These are phyloP conservation scores for Campylorhamphus procurvoides DNA, from an alignment of 2,113 vertebrate genomes.

Conservation along the genomic window DNA sequence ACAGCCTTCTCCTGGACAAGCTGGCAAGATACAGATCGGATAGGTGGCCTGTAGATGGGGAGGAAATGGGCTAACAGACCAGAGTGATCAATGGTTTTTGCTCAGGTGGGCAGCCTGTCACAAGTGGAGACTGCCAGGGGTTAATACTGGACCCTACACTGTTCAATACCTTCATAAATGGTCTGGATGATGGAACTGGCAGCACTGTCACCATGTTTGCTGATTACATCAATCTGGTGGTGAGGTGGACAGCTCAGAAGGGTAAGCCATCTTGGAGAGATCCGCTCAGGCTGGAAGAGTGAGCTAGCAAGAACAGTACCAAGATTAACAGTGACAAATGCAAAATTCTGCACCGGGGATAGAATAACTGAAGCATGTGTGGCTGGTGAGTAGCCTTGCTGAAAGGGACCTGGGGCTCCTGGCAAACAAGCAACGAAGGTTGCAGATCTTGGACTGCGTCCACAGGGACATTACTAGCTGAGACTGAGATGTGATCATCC, in stretches of 20 bases:
- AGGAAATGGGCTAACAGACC: not conserved
- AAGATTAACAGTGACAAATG: not conserved
- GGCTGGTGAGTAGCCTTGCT: not conserved
- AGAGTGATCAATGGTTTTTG: not conserved
- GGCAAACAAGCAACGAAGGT: not conserved
- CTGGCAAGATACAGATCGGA: not conserved
- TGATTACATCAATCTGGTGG: not conserved
- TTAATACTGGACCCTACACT: not conserved
- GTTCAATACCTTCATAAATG: not conserved
- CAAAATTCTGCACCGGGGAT: not conserved
- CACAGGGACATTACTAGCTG: not conserved
- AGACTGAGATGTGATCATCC: not conserved
- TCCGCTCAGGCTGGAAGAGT: not conserved
- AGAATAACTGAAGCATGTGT: not conserved
- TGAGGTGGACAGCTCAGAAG: not conserved
- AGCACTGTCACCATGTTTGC: not conserved
- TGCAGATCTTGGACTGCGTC: not conserved
- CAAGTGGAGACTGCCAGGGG: not conserved
- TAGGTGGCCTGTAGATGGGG: not conserved
- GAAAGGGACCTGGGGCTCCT: not conserved
- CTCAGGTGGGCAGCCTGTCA: not conserved
- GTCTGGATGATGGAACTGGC: not conserved
- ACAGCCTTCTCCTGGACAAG: not conserved
- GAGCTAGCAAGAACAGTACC: not conserved
- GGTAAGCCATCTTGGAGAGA: not conserved